Evolutionary conservation across 2,797 vertebrate species (phyloP), one percentile per base, ranked within the genome.

Genomic region (Gephyroberyx darwinii): DNA sequence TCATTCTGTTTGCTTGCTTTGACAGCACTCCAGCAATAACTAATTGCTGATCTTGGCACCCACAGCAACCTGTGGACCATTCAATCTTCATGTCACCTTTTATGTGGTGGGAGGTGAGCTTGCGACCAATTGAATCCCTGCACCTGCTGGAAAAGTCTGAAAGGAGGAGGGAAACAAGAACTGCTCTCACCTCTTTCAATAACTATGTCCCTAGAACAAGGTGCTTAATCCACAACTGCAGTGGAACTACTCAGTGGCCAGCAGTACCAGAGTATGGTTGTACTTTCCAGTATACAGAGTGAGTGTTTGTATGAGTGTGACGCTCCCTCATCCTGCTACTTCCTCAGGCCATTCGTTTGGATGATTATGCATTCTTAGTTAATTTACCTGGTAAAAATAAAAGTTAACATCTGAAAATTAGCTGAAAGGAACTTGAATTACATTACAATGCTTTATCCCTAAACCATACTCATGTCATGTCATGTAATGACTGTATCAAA

Each of bases 61-160:
- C 50, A 52, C 33, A 55, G 60, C 55, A 63, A 64, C 50, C 16
- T 10, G 16, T 19, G 52, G 2, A 31, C 54, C 31, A 37, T 65
- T 66, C 65, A 19, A 77, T 67, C 57, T 12, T 56, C 50, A 62
- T 39, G 43, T 71, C 20, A 8, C 16, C n/a, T 63, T 71, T 77
- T 43, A 48, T 54, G 37, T 39, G 33, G 50, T 31, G 26, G 17
- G 16, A 26, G 13, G 55, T 73, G 76, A 75, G 70, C 70, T 77
- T 76, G 65, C 35, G 22, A 22, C 9, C 41, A 52, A 70, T 39
- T 72, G 22, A 83, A 39, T 10, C 10, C 8, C 9, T 39, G 37
- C 2, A 12, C 37, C 7, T 2, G 5, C 35, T 39, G 37, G 37
- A 3, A 39, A 39, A 39, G 8, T 39, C 8, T 39, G 8, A 39